These are phyloP conservation scores for Lates calcarifer DNA, from an alignment of 2,113 vertebrate genomes.

Conservation along the genomic window DNA sequence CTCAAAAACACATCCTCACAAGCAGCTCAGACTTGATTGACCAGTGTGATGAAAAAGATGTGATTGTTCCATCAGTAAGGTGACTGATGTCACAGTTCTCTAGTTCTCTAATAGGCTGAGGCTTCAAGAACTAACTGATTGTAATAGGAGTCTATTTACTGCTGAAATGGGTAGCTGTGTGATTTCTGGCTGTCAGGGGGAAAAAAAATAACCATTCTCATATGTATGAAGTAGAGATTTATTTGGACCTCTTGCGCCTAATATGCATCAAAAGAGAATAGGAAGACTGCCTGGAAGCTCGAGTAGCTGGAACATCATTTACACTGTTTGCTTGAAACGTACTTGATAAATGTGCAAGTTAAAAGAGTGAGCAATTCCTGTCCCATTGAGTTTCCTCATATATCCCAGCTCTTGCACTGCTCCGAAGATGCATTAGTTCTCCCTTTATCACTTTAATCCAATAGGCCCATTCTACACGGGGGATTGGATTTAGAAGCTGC, in stretches of 20 bases:
- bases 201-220: constrained; percentile 39
- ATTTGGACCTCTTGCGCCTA: constrained; percentile 41
- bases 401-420: constrained; percentile 48
- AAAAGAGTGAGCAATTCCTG: constrained; percentile 71
- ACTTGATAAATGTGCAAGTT: constrained; percentile 69
- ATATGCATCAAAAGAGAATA: constrained; percentile 45
- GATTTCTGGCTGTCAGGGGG: constrained; percentile 56
- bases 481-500: constrained; percentile 71
- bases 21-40: constrained; percentile 41
- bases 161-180: constrained; percentile 23
- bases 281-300: constrained; percentile 26
- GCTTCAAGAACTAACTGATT: constrained; percentile 43
- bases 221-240: constrained; percentile 37
- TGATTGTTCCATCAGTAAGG: constrained; percentile 52
- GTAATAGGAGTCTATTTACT: constrained; percentile 59
- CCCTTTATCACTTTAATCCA: constrained; percentile 77
- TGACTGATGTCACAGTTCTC: constrained; percentile 47
- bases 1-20: neutral
- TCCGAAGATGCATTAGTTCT: constrained; percentile 67
- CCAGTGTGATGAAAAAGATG: constrained; percentile 61
- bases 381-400: constrained; percentile 68
- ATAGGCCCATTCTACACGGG: constrained; percentile 64
- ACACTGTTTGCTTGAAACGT: constrained; percentile 55
- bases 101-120: constrained; percentile 25
- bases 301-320: constrained; percentile 56